Conservation (phyloP, 2,113 vertebrate genomes). For the Hassar affinis region DNA sequence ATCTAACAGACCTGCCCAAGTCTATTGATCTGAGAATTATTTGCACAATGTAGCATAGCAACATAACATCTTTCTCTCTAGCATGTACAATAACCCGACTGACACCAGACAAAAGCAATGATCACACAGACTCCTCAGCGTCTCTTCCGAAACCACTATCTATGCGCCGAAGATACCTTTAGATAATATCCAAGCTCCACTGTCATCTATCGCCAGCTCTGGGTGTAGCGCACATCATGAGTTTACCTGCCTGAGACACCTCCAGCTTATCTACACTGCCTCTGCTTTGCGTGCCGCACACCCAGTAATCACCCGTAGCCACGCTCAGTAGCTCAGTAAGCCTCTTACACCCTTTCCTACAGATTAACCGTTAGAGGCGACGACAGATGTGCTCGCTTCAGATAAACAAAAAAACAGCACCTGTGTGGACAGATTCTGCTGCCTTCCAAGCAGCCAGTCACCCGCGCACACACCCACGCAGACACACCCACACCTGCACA, state of each 20-base stretch:
- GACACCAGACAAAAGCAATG: slow-evolving; percentile 25
- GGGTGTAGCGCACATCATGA: slow-evolving; percentile 64
- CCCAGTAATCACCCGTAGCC: slow-evolving; percentile 77
- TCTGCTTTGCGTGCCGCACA: slow-evolving; percentile 71
- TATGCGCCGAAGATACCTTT: slow-evolving; percentile 27
- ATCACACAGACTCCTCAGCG: slow-evolving; percentile 28
- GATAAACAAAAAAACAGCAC: slow-evolving; percentile 64
- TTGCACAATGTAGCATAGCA: slow-evolving; percentile 1
- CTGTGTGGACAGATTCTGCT: slow-evolving; percentile 46
- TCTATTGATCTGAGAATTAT: background rate
- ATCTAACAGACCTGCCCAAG: background rate
- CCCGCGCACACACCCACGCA: slow-evolving; percentile 44
- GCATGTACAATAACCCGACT: slow-evolving; percentile 15
- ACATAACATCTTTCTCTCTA: background rate
- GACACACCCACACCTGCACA: slow-evolving; percentile 33
- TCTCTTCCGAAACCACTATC: slow-evolving; percentile 37
- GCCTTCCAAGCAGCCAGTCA: slow-evolving; percentile 37
- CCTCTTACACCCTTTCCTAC: slow-evolving; percentile 80
- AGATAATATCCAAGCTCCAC: slow-evolving; percentile 36
- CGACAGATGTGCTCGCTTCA: slow-evolving; percentile 72
- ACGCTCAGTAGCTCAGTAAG: slow-evolving; percentile 76
- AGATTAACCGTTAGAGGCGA: slow-evolving; percentile 77
- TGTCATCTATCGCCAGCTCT: slow-evolving; percentile 59
- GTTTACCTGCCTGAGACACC: slow-evolving; percentile 78
- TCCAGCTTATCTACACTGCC: slow-evolving; percentile 76